A percentile compares a stretch with the other conserved stretches of the same genome.
These are phyloP conservation scores for Hyles vespertilio DNA, from an alignment of 1,140 invertebrate species.

Conservation along the genomic window DNA sequence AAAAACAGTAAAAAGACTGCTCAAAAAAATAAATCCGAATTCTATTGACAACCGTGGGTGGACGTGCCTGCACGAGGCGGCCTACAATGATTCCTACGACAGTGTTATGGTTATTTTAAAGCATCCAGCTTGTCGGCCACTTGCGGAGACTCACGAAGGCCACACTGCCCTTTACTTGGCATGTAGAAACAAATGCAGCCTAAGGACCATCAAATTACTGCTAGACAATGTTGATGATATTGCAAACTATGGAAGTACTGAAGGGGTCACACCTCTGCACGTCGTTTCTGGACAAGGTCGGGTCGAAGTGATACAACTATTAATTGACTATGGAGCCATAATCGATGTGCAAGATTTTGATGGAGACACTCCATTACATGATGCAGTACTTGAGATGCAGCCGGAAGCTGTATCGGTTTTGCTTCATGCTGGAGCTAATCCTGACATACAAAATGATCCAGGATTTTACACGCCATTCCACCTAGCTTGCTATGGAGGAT, in stretches of 20 bases:
- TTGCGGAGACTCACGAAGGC: slow-evolving; percentile 66
- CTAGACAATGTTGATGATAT: slow-evolving; percentile 58
- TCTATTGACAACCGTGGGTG: slow-evolving; percentile 69
- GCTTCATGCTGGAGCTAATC: slow-evolving; percentile 80
- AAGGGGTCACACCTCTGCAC: slow-evolving; percentile 80
- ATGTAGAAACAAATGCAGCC: slow-evolving; percentile 48
- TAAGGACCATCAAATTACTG: slow-evolving; percentile 51
- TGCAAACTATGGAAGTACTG: slow-evolving; percentile 63
- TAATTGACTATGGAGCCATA: slow-evolving; percentile 80
- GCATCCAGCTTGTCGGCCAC: slow-evolving; percentile 39
- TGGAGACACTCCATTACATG: slow-evolving; percentile 83
- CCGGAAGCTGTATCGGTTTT: slow-evolving; percentile 75
- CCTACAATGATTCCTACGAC: slow-evolving; percentile 57
- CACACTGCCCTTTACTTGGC: slow-evolving; percentile 69
- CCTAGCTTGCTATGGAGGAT: slow-evolving; percentile 72
- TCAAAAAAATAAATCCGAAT: slow-evolving; percentile 67
- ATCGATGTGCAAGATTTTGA: slow-evolving; percentile 81
- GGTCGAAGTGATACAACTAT: slow-evolving; percentile 75
- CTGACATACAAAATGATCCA: slow-evolving; percentile 76
- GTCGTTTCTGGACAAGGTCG: slow-evolving; percentile 81
- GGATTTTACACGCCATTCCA: slow-evolving; percentile 77
- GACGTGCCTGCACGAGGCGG: slow-evolving; percentile 70
- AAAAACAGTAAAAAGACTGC: slow-evolving; percentile 39
- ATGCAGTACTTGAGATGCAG: slow-evolving; percentile 79
- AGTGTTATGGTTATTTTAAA: slow-evolving; percentile 58